These are phyloP conservation scores for Myrmecophaga tridactyla DNA, from an alignment of 2,113 vertebrate genomes.

Conservation along the genomic window DNA sequence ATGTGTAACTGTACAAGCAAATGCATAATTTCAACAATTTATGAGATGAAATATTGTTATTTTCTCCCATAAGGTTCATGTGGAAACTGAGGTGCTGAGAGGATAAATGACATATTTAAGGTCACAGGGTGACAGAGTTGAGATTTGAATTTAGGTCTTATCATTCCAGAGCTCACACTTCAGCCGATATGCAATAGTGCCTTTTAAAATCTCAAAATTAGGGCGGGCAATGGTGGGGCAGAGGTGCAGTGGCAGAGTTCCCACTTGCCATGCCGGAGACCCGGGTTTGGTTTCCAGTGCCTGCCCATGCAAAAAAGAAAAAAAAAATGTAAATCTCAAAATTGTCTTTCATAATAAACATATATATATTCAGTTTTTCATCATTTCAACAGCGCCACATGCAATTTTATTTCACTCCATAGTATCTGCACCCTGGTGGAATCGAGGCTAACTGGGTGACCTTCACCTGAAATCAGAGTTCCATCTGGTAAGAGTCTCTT, in stretches of 20 bases:
- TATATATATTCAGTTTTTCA: background rate
- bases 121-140: background rate
- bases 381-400: background rate
- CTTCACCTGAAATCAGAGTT: background rate
- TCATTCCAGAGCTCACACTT: background rate
- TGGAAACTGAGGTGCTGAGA: background rate
- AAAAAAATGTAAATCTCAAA: no score
- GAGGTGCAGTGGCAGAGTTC: no score
- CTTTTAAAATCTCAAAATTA: background rate
- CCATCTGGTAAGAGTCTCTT: background rate
- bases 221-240: no score
- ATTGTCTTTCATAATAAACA: background rate
- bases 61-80: no score
- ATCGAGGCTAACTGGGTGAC: background rate
- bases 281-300: no score
- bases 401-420: background rate
- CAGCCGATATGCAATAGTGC: background rate
- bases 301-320: no score
- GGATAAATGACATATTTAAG: background rate
- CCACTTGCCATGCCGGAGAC: no score
- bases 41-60: no score
- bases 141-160: background rate
- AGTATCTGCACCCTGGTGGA: background rate
- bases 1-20: no score
- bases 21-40: background rate